Evolutionary conservation across 1,140 invertebrate genomes (phyloP), one percentile per base, ranked within the genome.

Genomic region (Trichonephila clavipes): DNA sequence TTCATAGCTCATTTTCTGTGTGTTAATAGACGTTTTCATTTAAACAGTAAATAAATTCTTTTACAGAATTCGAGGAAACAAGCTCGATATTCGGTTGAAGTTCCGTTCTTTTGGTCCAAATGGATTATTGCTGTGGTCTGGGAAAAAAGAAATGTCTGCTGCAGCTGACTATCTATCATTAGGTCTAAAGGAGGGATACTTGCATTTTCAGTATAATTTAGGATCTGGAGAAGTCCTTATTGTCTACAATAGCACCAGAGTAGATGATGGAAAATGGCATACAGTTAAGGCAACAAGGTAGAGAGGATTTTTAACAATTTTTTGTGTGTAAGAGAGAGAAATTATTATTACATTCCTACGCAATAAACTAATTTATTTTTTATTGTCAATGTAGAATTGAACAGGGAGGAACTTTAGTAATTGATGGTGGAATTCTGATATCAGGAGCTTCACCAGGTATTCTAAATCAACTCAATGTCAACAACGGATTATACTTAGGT

Each of bases 201-300:
- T 97, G 7, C 96, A 97, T 95, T 96, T 96, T 94, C 96, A 96
- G 69, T 97, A 95, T 95, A 98, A 96, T 96, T 97, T 96, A 97
- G 96, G 95, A 51, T 95, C 95, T 64, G 95, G 95, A n/a, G 95
- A 95, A 94, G 96, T 95, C 7, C 94, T 95, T 64, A 97, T 99
- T 21, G 96, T 97, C 92, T 98, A 98, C 94, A 99, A 99, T 96
- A 96, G 97, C 94, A 98, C 98, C n/a, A 97, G 97, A 95, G 97
- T 99, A 59, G 98, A 98, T 96, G 98, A 99, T 96, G 98, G 98
- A 88, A 96, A 98, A 66, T 99, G 98, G 98, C 98, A 99, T 96
- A 96, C 97, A 94, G 97, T 99, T 44, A 97, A 97, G 96, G 97
- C 98, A 58, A 97, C 98, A 59, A 98, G 98, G 98, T 99, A 96